Base-by-base conservation (phyloP, 2,888 invertebrate genomes). In the Agrotis puta region DNA sequence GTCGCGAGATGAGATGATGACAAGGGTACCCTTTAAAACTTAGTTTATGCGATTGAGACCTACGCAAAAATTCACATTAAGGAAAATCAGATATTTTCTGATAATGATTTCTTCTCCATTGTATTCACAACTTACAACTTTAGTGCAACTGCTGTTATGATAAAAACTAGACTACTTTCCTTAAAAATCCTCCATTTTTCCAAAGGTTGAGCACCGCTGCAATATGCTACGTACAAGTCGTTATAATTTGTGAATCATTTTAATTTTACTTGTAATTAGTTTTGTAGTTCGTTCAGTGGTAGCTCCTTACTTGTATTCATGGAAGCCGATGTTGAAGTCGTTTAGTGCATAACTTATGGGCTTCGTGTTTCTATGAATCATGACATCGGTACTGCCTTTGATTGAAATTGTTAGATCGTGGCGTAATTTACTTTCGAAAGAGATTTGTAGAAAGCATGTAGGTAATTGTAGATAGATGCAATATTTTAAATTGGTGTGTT, bases 251-350 rank as follows among this genome's bases (percentile, higher is more conserved):
- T 75, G 69, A 73, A 79, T 82, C 66, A 79, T 79, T 79, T 79
- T 79, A 82, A 82, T 82, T 82, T 76, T 56, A 47, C 57, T 66
- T 59, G 69, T 82, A 79, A 82, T 82, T 82, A 82, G 79, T 82
- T 79, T 62, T 27, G 80, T 81, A 71, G 70, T 75, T 70, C 75
- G 58, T 68, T 70, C 68, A 64, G 62, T 14, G 20, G 43, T 33
- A 33, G 50, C 77, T 76, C 45, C 71, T 73, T 66, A 64, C 67
- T 67, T 63, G 24, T 57, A 43, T 51, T 69, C 71, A 80, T 69
- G 50, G 53, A 59, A 76, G 64, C 39, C 59, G 54, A 58, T 68
- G 70, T 69, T 66, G 47, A 59, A 76, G 67, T 66, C 72, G 50
- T 76, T 79, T 66, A 69, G 56, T 62, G 24, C 56, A 64, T 27